Evolutionary conservation across 2,797 vertebrate genomes (phyloP).

Genomic region (Pangasius larnaudii): DNA sequence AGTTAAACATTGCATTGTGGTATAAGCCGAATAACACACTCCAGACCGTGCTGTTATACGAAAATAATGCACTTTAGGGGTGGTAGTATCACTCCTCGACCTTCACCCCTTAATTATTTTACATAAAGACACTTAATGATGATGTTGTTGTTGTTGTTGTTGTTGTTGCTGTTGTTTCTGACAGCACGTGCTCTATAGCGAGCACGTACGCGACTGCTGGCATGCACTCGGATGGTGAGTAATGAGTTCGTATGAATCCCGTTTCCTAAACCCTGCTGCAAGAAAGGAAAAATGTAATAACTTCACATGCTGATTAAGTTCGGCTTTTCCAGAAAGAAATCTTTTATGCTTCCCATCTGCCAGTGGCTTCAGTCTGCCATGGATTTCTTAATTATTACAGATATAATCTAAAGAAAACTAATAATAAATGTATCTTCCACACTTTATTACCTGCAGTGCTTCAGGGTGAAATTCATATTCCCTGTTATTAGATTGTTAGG

Average conservation of each 20-base stretch:
- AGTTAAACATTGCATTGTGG: neutral
- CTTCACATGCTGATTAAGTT: neutral
- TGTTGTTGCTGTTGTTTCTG: neutral
- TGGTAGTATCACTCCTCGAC: neutral
- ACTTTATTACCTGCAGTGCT: neutral
- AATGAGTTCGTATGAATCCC: neutral
- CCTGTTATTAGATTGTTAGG: neutral
- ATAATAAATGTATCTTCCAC: neutral
- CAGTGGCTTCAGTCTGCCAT: neutral
- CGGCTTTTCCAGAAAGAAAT: neutral
- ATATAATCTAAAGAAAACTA: neutral
- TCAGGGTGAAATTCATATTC: neutral
- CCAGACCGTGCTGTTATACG: neutral
- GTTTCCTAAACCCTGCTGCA: neutral
- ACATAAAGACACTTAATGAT: neutral
- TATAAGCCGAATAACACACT: neutral
- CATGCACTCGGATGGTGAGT: neutral
- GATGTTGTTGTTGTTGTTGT: neutral
- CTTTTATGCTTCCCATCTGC: neutral
- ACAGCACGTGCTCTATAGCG: neutral
- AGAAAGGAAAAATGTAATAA: neutral
- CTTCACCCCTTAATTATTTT: neutral
- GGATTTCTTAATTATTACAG: neutral
- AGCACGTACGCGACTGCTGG: neutral
- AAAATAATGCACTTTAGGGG: neutral